phyloP scores from a whole-genome alignment of 2,888 invertebrate species.

The Caenorhabditis sp. region DNA sequence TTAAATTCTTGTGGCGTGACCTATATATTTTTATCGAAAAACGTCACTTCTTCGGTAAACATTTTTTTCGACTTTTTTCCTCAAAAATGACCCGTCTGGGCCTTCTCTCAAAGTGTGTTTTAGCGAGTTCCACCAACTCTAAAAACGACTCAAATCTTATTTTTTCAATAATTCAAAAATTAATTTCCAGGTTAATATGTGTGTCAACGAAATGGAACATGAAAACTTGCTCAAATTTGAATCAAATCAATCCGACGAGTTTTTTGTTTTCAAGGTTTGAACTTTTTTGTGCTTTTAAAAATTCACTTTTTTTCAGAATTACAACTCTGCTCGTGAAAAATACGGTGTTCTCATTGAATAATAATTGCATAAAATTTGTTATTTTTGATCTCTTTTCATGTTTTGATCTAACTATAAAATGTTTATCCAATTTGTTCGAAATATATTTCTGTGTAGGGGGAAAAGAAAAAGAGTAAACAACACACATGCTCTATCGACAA shows the following conservation, averaged over 20 bases:
- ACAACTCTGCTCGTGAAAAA: neutral
- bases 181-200: neutral
- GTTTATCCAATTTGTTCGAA: neutral
- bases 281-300: too few species aligned
- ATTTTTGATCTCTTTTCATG: neutral
- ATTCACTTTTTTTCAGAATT: neutral
- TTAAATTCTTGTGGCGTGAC: too few species aligned
- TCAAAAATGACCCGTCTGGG: too few species aligned
- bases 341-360: neutral
- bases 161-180: too few species aligned
- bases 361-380: neutral
- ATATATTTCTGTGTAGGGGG: too few species aligned
- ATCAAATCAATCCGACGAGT: neutral
- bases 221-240: neutral
- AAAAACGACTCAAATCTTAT: too few species aligned
- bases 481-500: too few species aligned
- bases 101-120: too few species aligned
- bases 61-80: too few species aligned
- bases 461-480: neutral
- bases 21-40: too few species aligned
- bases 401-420: neutral
- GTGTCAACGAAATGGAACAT: conserved; percentile 1
- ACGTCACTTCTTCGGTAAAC: too few species aligned
- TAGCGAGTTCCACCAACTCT: too few species aligned
- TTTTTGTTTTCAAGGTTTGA: neutral